A percentile compares a stretch with the other conserved stretches of the same genome.
Conservation (phyloP, 2,888 invertebrate genomes). For the Apantesis nais region DNA sequence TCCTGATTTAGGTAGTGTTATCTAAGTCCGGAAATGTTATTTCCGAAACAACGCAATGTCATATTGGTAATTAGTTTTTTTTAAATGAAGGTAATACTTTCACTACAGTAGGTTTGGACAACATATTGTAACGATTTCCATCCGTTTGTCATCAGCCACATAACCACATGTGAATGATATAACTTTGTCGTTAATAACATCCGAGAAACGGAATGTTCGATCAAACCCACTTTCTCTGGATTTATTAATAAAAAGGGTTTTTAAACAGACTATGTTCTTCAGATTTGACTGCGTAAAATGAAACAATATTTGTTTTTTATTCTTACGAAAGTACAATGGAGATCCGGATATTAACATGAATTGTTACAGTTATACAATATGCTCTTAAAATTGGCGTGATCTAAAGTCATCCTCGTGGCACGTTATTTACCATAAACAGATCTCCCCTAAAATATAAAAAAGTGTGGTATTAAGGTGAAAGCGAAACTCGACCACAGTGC, state of each 20-base stretch:
- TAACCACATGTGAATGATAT: constrained; percentile 25
- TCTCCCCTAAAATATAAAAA: constrained; percentile 71
- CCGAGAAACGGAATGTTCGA: constrained; percentile 29
- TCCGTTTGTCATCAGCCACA: constrained; percentile 36
- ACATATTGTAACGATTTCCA: constrained; percentile 39
- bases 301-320: neutral
- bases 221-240: constrained; percentile 38
- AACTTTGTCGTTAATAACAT: constrained; percentile 26
- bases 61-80: constrained; percentile 10
- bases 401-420: constrained; percentile 35
- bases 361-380: constrained; percentile 30
- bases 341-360: constrained; percentile 42
- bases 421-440: constrained; percentile 45
- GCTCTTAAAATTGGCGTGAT: constrained; percentile 38
- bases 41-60: constrained; percentile 26
- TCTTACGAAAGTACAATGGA: constrained; percentile 37
- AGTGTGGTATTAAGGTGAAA: constrained; percentile 76
- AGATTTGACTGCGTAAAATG: constrained; percentile 1
- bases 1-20: constrained; percentile 13
- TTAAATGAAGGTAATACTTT: constrained; percentile 36
- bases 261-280: neutral
- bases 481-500: constrained; percentile 68
- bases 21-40: constrained; percentile 33
- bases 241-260: constrained; percentile 13
- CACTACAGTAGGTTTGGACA: constrained; percentile 34